phyloP scores from a whole-genome alignment of 2,888 invertebrate genomes.

The Bembecia ichneumoniformis region DNA sequence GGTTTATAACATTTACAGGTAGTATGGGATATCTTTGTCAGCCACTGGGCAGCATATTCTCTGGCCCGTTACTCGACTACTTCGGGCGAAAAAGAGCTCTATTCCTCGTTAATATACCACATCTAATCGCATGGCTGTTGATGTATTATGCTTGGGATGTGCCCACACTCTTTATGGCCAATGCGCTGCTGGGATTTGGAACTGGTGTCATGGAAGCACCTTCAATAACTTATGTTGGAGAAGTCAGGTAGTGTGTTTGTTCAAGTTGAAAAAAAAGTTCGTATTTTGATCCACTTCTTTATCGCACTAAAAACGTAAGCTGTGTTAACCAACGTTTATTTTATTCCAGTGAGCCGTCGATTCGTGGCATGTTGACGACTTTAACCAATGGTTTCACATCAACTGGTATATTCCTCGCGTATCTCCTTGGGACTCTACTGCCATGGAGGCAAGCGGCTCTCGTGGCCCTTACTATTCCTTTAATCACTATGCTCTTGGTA shows the following conservation, averaged over 20 bases:
- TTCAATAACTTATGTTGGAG: constrained; percentile 74
- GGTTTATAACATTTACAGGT: constrained; percentile 34
- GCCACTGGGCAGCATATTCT: constrained; percentile 71
- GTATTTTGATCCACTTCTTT: too few species aligned
- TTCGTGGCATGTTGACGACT: constrained; percentile 69
- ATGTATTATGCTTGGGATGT: constrained; percentile 65
- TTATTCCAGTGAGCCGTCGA: constrained; percentile 58
- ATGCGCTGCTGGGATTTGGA: constrained; percentile 68
- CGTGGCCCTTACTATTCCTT: constrained; percentile 58
- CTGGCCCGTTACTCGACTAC: constrained; percentile 67
- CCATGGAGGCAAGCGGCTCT: constrained; percentile 70
- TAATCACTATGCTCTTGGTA: constrained; percentile 64
- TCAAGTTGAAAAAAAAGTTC: too few species aligned
- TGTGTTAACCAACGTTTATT: not conserved
- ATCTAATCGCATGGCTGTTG: constrained; percentile 70
- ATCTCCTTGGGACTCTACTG: constrained; percentile 61
- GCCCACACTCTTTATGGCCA: constrained; percentile 59
- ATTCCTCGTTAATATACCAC: constrained; percentile 72
- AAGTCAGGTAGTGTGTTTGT: constrained; percentile 55
- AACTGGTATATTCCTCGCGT: constrained; percentile 65
- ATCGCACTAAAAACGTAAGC: too few species aligned
- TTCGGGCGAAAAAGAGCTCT: constrained; percentile 70
- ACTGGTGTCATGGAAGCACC: constrained; percentile 75
- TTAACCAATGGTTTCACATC: constrained; percentile 62
- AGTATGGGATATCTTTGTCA: constrained; percentile 72